These are phyloP conservation scores for Nipponacmea schrenckii DNA, from an alignment of 2,888 invertebrate genomes.

Conservation along the genomic window DNA sequence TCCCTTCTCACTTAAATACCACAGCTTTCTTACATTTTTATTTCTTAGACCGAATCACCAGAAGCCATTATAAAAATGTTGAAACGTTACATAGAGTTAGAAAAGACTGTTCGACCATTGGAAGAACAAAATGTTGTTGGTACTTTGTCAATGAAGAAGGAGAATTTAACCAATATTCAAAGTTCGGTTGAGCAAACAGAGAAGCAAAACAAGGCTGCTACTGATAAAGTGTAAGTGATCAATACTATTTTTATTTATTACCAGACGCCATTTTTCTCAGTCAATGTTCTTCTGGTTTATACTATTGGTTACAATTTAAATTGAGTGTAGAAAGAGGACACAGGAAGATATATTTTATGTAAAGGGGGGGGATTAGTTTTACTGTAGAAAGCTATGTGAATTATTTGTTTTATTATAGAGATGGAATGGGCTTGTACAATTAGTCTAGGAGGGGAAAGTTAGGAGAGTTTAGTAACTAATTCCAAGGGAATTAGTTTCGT, in stretches of 20 bases:
- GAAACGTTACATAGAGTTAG: constrained; percentile 63
- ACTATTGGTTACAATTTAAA: too few species aligned
- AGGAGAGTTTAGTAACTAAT: too few species aligned
- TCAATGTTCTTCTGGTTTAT: background rate
- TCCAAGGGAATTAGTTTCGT: too few species aligned
- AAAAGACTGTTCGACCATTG: constrained; percentile 61
- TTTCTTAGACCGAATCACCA: background rate
- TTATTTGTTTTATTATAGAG: background rate
- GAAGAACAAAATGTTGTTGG: constrained; percentile 66
- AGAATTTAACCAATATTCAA: constrained; percentile 60
- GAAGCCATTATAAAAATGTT: constrained; percentile 20
- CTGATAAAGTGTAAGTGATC: constrained; percentile 62
- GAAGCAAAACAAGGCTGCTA: constrained; percentile 61
- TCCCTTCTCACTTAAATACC: too few species aligned
- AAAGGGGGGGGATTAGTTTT: background rate
- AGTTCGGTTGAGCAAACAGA: constrained; percentile 61
- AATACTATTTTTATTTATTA: background rate
- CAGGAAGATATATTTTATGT: background rate
- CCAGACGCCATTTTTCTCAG: background rate
- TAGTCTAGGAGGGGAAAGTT: too few species aligned
- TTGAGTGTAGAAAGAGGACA: background rate
- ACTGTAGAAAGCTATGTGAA: too few species aligned
- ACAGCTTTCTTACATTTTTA: background rate
- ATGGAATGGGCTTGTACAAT: too few species aligned
- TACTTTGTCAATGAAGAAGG: constrained; percentile 61